Evolutionary conservation across 2,113 vertebrate species (phyloP), one percentile per base, ranked within the genome.

Genomic region (Sinocyclocheilus rhinocerous): DNA sequence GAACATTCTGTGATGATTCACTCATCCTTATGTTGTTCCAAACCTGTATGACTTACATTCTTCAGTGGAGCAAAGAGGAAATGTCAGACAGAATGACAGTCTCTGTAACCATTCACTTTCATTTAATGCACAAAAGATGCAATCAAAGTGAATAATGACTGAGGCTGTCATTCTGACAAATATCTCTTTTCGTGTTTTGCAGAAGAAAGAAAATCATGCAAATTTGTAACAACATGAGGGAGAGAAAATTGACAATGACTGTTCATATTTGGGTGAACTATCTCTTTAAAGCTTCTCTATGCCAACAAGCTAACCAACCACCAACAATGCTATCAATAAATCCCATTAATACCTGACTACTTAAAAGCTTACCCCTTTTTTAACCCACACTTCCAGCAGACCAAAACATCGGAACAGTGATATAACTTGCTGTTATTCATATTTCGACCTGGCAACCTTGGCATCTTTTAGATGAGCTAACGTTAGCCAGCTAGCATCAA

Each of bases 391-490:
- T 76, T 52, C 52, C 45, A 18, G 12, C 4, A 45, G 11, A 22
- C 16, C 24, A 50, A 48, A 69, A 50, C 4, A 29, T 55, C 18
- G 18, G 0, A 78, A 57, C 2, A 57, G 15, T 9, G 9, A 36
- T 20, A n/a, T 45, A 0, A 4, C n/a, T 48, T 1, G 76, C 50
- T 82, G 18, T 22, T 83, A 16, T 70, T 82, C 6, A 20, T 82
- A 15, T 84, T 55, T 24, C 50, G 22, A 73, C 22, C 69, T 72
- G 69, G 81, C 69, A 84, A 73, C 81, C 50, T 26, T 84, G 69
- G n/a, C 22, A 59, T 75, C 50, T 42, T 59, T 57, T 29, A 55
- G 50, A 59, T 73, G 69, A 57, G 67, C 82, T 84, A 33, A 33
- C 0, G 29, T 33, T 33, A 84, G 69, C 29, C 48, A 72, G 45